Evolutionary conservation across 2,113 vertebrate species (phyloP).

Genomic region (Pterocles burchelli): DNA sequence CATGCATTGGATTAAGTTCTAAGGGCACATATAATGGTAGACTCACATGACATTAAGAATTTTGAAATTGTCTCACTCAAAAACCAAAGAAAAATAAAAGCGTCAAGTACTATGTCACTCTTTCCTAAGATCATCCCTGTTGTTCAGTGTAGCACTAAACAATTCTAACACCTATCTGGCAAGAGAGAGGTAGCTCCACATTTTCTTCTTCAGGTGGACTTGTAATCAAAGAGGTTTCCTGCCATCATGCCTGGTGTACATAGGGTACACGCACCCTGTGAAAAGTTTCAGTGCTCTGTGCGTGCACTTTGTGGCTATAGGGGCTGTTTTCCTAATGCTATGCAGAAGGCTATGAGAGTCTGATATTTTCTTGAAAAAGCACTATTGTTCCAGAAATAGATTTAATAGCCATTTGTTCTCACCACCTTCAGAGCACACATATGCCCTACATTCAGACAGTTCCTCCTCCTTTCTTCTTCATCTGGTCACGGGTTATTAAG

Average conservation of each 20-base stretch:
- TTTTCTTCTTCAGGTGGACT: not conserved
- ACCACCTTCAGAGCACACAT: not conserved
- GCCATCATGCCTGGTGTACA: not conserved
- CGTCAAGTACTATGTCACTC: not conserved
- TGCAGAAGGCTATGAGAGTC: not conserved
- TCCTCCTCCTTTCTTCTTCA: not conserved
- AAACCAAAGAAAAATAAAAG: not conserved
- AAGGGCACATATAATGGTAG: not conserved
- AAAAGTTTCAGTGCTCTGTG: not conserved
- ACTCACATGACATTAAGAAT: not conserved
- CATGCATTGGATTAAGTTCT: not conserved
- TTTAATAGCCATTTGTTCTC: not conserved
- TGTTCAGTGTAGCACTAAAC: rapidly evolving
- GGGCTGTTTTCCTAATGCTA: not conserved
- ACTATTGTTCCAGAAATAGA: not conserved
- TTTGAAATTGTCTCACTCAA: not conserved
- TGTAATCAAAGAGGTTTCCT: not conserved
- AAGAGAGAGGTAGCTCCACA: not conserved
- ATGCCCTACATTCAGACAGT: not conserved
- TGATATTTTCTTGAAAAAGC: not conserved
- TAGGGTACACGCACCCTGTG: rapidly evolving
- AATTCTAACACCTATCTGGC: not conserved
- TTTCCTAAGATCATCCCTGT: not conserved
- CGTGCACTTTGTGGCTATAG: not conserved
- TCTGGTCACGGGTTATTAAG: not conserved